Evolutionary conservation across 92 coral and sea anemone species (phyloP), one percentile per base, ranked within the genome.

Genomic region (Umimayanthus kanabou): DNA sequence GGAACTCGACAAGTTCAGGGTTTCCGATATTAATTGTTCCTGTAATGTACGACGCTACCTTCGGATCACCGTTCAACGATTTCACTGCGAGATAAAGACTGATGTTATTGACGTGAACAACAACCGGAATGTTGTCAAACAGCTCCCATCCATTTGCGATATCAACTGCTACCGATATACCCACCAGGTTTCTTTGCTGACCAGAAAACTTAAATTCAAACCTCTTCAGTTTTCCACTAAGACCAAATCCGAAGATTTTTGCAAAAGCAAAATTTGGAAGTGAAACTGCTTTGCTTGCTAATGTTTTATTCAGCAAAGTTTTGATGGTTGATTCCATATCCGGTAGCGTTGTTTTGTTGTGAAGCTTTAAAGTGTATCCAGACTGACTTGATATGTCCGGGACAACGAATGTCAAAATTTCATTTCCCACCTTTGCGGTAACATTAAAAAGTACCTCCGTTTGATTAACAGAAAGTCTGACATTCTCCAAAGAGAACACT

Each of bases 11-110:
- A 11, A 79, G 57, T 43, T 42, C 40, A 7, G 94, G 91, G 26
- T 90, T 80, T 76, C 93, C 91, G 15, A 92, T 58, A 29, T 45
- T 45, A 23, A 88, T 77, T 64, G 75, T n/a, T n/a, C 94, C 94
- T n/a, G 49, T 20, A 16, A 90, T 76, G 9, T 57, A 43, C 25
- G 91, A 90, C 10, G 39, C 88, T 4, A 92, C 90, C 6, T 83
- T 77, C 4, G 91, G 66, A 11, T 23, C 18, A 45, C 80, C 80
- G 23, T 55, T 45, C 71, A 84, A 71, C 0, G 80, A 64, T 23
- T 73, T 65, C 9, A 81, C 77, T 53, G 33, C 77, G 23, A 89
- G 65, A 9, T 49, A 26, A 4, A 89, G 37, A 45, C 70, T 86
- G 30, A 88, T 66, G 50, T 82, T 79, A 71, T 67, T 66, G 2